Evolutionary conservation across 2,113 vertebrate species (phyloP), one percentile per base, ranked within the genome.

Genomic region (Carassius auratus): DNA sequence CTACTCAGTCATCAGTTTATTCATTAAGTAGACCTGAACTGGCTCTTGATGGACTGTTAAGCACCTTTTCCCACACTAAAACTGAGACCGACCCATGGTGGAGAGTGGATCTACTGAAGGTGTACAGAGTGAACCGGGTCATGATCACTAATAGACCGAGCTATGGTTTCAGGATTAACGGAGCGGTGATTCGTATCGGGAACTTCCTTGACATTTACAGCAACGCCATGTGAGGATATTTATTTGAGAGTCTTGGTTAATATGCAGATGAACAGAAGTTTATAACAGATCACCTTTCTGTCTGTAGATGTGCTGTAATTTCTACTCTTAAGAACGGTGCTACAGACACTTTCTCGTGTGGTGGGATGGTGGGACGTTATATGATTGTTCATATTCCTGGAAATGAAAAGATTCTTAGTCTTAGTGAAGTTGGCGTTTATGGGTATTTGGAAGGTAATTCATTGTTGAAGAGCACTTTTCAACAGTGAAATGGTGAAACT

Each of bases 321-420:
- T 48, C 45, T 48, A 42, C 42, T 4, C 84, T 87, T 1, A 1
- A 1, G 33, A 12, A 62, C 2, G 73, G 86, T 5, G 1, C 0
- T 0, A 5, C 75, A 0, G 0, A 7, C 21, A 69, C n/a, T 12
- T 85, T 85, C 19, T 0, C 4, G 3, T 90, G 85, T 0, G 26
- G 76, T 14, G 86, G 42, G 12, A 85, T 85, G 75, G 13, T 12
- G 50, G 87, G 89, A 26, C 87, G 74, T 12, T 89, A 23, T 17
- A 1, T 75, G 42, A 52, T 21, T 33, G 15, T 76, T 21, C 52
- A 64, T 7, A 48, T 76, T 64, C 36, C 74, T 76, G 74, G 13
- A 82, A 0, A 26, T 55, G 0, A 12, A 1, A 26, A 9, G 7
- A 21, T 55, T 14, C 23, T 82, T 50, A 19, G 19, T 15, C 17